Conservation (phyloP, 2,113 vertebrate species). For the Indicator indicator region DNA sequence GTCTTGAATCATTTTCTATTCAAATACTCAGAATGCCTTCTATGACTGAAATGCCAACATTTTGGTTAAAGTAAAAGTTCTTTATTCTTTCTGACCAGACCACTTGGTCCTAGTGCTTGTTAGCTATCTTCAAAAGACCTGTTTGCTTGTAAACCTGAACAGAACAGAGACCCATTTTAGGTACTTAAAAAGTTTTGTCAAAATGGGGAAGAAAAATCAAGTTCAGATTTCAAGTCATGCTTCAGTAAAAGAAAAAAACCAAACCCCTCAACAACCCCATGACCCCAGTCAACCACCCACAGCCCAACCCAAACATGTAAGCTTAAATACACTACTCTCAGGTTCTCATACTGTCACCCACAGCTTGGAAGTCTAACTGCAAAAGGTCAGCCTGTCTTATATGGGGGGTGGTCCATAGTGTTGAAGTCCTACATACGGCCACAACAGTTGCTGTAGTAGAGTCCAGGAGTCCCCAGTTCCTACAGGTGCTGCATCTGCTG, state of each 20-base stretch:
- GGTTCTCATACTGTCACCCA: not conserved
- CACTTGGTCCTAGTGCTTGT: not conserved
- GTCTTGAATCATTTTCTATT: not conserved
- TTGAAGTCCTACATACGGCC: constrained; percentile 87
- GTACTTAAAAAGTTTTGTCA: not conserved
- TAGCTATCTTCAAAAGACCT: not conserved
- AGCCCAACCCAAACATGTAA: not conserved
- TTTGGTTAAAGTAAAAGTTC: not conserved
- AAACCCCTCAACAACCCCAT: not conserved
- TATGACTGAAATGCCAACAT: not conserved
- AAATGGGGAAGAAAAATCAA: not conserved
- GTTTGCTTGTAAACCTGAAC: not conserved
- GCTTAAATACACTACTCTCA: not conserved
- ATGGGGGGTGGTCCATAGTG: constrained; percentile 89
- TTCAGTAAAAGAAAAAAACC: not conserved
- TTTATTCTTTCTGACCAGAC: not conserved
- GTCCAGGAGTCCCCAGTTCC: constrained; percentile 88
- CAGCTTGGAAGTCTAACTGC: not conserved
- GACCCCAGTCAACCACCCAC: not conserved
- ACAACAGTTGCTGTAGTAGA: constrained; percentile 90
- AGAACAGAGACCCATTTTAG: not conserved
- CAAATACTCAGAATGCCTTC: not conserved
- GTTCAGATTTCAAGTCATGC: not conserved
- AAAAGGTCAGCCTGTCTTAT: constrained; percentile 37
- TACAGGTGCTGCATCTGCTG: constrained; percentile 85